phyloP scores from a whole-genome alignment of 2,797 vertebrate genomes.

The Dryobates pubescens region DNA sequence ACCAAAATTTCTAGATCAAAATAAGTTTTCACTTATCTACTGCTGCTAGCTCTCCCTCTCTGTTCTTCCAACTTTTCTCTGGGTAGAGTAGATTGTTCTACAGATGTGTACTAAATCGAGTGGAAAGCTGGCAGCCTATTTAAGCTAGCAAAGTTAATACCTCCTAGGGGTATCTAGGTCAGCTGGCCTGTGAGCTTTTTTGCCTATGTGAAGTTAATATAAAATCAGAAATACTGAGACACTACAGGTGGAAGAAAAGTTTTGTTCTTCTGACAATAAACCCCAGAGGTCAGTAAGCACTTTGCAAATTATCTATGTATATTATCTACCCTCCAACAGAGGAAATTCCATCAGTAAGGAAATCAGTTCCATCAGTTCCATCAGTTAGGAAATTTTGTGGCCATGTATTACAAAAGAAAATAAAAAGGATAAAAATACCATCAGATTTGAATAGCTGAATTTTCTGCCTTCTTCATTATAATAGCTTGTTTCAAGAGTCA shows the following conservation, averaged over 20 bases:
- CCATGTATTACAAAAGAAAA: background rate
- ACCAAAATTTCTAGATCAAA: constrained; percentile 17
- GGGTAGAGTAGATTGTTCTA: background rate
- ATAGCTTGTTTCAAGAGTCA: background rate
- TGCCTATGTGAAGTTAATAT: background rate
- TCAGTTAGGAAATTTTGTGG: background rate
- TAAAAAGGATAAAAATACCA: constrained; percentile 11
- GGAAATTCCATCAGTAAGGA: background rate
- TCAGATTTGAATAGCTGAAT: background rate
- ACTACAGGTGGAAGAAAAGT: background rate
- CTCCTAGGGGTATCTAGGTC: background rate
- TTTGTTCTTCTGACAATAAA: background rate
- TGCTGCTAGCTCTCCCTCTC: background rate
- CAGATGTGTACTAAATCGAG: background rate
- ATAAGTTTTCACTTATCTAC: background rate
- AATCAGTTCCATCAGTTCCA: too few species aligned
- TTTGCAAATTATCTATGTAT: background rate
- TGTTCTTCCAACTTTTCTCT: background rate
- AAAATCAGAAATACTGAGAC: background rate
- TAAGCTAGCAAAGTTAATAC: background rate
- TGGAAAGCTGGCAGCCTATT: background rate
- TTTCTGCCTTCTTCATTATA: constrained; percentile 16
- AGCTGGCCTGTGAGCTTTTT: background rate
- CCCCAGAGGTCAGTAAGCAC: background rate
- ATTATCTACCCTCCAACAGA: background rate